These are phyloP conservation scores for Tiphia femorata DNA, from an alignment of 2,888 invertebrate genomes.

Conservation along the genomic window DNA sequence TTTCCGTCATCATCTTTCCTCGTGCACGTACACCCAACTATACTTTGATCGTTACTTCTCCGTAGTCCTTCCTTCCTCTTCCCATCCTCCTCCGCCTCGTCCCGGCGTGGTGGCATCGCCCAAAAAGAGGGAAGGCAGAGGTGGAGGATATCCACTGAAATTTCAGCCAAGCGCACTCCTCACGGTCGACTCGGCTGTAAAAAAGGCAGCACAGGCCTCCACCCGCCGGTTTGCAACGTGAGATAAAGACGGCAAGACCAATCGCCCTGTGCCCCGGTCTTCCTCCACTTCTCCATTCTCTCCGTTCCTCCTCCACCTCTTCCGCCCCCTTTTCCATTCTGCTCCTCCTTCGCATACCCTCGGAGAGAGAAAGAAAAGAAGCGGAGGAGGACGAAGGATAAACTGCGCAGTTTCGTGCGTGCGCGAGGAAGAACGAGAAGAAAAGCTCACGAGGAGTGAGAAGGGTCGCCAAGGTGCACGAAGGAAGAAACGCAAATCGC, in stretches of 20 bases:
- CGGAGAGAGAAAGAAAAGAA: conserved; percentile 1
- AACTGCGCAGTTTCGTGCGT: no score
- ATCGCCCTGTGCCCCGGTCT: conserved; percentile 29
- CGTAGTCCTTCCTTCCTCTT: not conserved
- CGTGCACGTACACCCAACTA: not conserved
- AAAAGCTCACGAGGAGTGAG: no score
- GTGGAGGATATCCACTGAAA: conserved; percentile 48
- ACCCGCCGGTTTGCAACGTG: conserved; percentile 41
- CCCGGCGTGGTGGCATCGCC: conserved; percentile 2
- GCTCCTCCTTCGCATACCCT: no score
- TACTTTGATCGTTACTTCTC: not conserved
- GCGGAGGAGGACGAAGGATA: no score
- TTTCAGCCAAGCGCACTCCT: conserved; percentile 51
- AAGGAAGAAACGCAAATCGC: no score
- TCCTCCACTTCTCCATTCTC: not conserved
- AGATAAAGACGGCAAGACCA: conserved; percentile 50
- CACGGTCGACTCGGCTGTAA: conserved; percentile 42
- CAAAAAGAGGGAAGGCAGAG: not conserved
- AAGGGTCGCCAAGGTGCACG: conserved; percentile 1
- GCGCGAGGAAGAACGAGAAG: no score
- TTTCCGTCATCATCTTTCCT: not conserved
- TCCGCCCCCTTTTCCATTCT: no score
- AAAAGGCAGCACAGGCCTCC: conserved; percentile 38
- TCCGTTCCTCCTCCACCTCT: conserved; percentile 34
- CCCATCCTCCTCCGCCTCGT: conserved; percentile 13